Percentiles rank a stretch among this genome's conserved stretches.
These are phyloP conservation scores for Fregata magnificens DNA, from an alignment of 2,113 vertebrate species.

Conservation along the genomic window DNA sequence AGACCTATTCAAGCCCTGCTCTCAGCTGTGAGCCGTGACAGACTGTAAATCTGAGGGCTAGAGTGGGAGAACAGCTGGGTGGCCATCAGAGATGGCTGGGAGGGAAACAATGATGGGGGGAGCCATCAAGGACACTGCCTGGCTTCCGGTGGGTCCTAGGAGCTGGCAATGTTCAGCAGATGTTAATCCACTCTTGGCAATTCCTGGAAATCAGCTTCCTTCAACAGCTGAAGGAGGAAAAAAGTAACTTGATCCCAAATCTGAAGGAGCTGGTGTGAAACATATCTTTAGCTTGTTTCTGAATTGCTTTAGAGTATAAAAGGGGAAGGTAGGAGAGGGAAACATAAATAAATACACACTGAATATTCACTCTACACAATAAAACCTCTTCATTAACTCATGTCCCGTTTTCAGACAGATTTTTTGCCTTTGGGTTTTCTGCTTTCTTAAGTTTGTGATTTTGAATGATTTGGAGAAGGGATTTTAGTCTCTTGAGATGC, in stretches of 20 bases:
- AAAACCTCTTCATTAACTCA: not conserved
- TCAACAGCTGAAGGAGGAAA: not conserved
- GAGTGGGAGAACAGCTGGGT: slow-evolving; percentile 20
- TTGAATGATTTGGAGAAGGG: not conserved
- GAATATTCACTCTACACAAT: not conserved
- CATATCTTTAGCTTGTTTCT: not conserved
- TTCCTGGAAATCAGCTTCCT: not conserved
- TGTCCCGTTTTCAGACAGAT: not conserved
- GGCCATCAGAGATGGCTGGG: not conserved
- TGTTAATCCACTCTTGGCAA: not conserved
- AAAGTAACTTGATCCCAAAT: not conserved
- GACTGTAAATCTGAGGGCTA: slow-evolving; percentile 17
- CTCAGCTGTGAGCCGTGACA: not conserved
- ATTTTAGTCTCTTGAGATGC: not conserved
- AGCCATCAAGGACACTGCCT: not conserved
- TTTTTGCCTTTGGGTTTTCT: not conserved
- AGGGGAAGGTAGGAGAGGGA: not conserved
- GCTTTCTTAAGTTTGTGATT: not conserved
- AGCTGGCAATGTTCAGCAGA: not conserved
- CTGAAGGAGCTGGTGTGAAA: slow-evolving; percentile 3
- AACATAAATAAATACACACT: not conserved
- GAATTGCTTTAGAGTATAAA: not conserved
- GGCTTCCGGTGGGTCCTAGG: not conserved
- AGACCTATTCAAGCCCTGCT: not conserved
- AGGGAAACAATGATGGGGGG: not conserved